Evolutionary conservation across 2,797 vertebrate species (phyloP).

Genomic region (Crax fasciolata): DNA sequence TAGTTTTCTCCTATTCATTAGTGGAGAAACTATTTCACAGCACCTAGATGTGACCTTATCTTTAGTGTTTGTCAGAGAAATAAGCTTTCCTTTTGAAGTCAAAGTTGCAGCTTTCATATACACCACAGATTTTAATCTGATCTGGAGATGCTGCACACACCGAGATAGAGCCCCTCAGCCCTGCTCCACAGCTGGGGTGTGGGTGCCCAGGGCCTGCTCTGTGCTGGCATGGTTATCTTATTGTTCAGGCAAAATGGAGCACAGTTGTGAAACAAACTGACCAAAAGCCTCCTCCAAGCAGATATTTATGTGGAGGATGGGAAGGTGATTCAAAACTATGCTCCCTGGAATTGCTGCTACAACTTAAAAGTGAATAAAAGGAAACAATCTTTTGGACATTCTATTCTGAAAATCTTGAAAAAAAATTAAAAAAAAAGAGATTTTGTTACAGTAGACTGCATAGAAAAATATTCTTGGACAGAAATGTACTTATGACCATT

Average conservation of each 20-base stretch:
- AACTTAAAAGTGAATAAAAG: neutral
- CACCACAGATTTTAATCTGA: fast-evolving
- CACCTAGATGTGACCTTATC: neutral
- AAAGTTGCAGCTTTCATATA: neutral
- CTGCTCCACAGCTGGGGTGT: neutral
- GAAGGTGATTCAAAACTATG: neutral
- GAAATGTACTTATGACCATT: neutral
- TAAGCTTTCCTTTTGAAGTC: neutral
- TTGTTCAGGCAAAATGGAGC: neutral
- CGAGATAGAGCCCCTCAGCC: neutral
- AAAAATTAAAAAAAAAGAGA: neutral
- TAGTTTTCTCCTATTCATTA: neutral
- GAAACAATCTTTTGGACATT: neutral
- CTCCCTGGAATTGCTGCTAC: fast-evolving
- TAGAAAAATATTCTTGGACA: neutral
- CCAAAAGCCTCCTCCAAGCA: neutral
- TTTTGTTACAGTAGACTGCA: neutral
- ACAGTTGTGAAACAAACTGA: neutral
- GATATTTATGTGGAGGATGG: neutral
- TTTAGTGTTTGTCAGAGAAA: neutral
- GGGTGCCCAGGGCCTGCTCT: neutral
- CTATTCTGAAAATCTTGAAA: neutral
- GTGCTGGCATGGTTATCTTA: neutral
- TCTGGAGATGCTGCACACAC: neutral
- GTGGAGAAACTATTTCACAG: neutral